Base-by-base conservation (phyloP, 2,113 vertebrate genomes). In the Ginglymostoma cirratum region DNA sequence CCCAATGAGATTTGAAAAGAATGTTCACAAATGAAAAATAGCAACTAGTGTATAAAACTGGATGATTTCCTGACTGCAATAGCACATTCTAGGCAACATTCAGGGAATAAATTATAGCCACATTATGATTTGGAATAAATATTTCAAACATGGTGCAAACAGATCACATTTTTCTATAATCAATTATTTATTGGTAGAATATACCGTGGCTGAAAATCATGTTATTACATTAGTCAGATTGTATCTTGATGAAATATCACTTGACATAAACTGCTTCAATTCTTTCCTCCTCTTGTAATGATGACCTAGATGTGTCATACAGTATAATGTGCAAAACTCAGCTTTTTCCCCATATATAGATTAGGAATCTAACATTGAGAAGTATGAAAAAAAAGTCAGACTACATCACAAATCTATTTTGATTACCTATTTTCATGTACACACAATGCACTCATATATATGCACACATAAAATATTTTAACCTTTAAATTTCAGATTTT, bases 241-340 rank as follows among this genome's bases (percentile, higher is more conserved):
- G 89, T 38, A 93, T 38, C 65, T 66, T 93, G 89, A 66, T 38
- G 89, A 66, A 66, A 66, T 38, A 93, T 67, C 61, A 66, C 34
- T 93, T 65, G 61, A 93, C 34, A 93, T 66, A 65, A 67, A 38
- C 61, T 93, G 55, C 61, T 93, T 93, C 61, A 93, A 93, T 93
- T 65, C 34, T n/a, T 66, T 93, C 89, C 65, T 93, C 61, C 2
- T 93, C 34, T 61, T 93, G 34, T 94, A 96, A 95, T 96, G 86
- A 76, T 21, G 96, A 48, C 96, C 96, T 96, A 96, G 80, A 96
- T 96, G 85, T 94, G 89, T 96, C 96, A 96, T 52, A 80, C 30
- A 86, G 48, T 80, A 96, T 96, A 86, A 95, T 93, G 5, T 93
- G 89, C 34, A 93, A 93, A 66, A n/a, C 6, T 3, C 1, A 38